Conservation (phyloP, 2,113 vertebrate species). For the Equus quagga region DNA sequence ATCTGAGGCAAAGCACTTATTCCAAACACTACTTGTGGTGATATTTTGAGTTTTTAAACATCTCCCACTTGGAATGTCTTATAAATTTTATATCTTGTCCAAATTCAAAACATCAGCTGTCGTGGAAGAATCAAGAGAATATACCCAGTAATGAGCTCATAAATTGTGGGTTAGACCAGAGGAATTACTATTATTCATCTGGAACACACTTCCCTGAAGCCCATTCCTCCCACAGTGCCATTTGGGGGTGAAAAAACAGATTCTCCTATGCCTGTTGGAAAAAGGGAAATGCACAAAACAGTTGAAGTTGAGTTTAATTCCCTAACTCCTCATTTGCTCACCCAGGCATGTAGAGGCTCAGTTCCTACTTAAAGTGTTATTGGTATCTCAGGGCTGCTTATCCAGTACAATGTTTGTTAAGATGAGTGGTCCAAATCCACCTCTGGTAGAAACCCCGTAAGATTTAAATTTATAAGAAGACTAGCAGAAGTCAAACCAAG, state of each 20-base stretch:
- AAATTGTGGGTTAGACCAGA: background rate
- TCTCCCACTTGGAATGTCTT: background rate
- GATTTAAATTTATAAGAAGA: background rate
- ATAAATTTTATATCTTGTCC: background rate
- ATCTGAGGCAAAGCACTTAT: background rate
- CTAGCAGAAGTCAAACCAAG: background rate
- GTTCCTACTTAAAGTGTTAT: background rate
- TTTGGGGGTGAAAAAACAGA: background rate
- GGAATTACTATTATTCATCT: background rate
- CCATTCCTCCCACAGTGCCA: background rate
- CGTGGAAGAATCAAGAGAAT: background rate
- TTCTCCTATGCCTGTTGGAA: background rate
- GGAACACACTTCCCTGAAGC: background rate
- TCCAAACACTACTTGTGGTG: background rate
- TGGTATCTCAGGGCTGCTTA: background rate
- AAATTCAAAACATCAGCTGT: background rate
- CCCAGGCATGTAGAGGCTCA: background rate
- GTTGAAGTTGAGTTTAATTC: background rate
- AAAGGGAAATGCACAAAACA: background rate
- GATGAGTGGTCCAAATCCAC: background rate
- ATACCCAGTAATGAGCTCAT: background rate
- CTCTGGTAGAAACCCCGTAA: background rate
- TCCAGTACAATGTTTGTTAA: background rate
- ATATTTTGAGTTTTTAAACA: background rate
- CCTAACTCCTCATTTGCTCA: background rate